A percentile compares a stretch with the other conserved stretches of the same genome.
phyloP scores from a whole-genome alignment of 2,113 vertebrate species.

The Cephalopterus ornatus region DNA sequence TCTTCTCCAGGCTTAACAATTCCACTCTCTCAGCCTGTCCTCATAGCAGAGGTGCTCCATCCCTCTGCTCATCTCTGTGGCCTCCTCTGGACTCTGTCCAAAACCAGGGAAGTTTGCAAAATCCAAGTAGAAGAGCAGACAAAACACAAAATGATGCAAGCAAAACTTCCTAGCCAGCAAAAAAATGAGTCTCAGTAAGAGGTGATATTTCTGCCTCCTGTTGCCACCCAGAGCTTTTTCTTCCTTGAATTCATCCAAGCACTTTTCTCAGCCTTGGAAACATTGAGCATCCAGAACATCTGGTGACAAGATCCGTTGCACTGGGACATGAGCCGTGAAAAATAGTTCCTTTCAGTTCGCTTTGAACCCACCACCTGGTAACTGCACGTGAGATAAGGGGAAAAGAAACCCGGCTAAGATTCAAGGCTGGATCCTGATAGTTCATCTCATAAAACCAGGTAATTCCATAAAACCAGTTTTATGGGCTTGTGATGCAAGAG shows the following conservation, averaged over 20 bases:
- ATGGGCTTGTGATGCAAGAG: not conserved
- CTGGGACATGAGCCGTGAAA: fast-evolving
- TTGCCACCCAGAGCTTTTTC: not conserved
- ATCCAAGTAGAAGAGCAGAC: not conserved
- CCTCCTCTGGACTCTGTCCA: not conserved
- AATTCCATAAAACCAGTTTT: not conserved
- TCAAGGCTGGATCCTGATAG: not conserved
- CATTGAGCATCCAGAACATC: fast-evolving
- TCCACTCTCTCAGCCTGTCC: not conserved
- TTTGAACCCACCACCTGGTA: not conserved
- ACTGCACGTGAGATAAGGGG: fast-evolving
- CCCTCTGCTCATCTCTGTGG: not conserved
- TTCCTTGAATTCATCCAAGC: not conserved
- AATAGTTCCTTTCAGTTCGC: not conserved
- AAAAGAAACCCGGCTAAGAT: not conserved
- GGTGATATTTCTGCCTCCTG: not conserved
- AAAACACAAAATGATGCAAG: not conserved
- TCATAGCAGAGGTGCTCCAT: not conserved
- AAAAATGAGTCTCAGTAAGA: not conserved
- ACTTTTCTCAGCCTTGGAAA: not conserved
- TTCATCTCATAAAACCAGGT: not conserved
- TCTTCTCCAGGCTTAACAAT: not conserved
- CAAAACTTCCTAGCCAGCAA: not conserved
- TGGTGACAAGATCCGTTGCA: fast-evolving
- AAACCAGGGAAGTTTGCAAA: not conserved